These are phyloP conservation scores for Romanogobio albipinnatus DNA, from an alignment of 2,113 vertebrate genomes.

Conservation along the genomic window DNA sequence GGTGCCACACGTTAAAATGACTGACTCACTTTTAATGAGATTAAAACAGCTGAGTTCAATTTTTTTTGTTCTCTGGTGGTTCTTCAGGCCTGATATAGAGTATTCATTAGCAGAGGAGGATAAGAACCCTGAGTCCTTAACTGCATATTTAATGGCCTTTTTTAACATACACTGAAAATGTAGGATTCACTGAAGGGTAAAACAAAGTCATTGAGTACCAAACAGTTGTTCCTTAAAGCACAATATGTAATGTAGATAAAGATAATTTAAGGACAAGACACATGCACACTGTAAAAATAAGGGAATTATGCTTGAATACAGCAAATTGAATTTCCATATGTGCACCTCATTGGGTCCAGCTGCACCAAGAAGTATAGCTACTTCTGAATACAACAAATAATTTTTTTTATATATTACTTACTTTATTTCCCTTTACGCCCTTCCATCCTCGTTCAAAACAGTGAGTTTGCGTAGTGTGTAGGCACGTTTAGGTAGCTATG, in stretches of 20 bases:
- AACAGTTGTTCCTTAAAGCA: neutral
- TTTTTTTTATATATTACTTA: neutral
- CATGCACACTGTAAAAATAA: neutral
- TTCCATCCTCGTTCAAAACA: neutral
- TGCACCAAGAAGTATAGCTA: neutral
- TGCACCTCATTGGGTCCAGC: neutral
- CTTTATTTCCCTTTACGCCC: neutral
- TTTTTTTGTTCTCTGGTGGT: conserved; percentile 25
- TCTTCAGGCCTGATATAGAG: conserved; percentile 16
- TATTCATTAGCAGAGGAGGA: conserved; percentile 38
- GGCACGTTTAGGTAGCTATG: neutral
- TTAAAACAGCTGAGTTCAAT: neutral
- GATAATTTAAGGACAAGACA: neutral
- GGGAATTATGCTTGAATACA: neutral
- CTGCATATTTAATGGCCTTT: conserved; percentile 10
- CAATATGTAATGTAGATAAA: neutral
- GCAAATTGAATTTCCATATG: neutral
- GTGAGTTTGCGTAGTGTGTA: neutral
- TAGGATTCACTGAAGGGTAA: conserved; percentile 9
- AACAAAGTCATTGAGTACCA: conserved; percentile 21
- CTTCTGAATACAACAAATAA: neutral
- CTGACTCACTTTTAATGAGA: conserved; percentile 42
- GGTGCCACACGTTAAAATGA: conserved; percentile 20
- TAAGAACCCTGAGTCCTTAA: conserved; percentile 32
- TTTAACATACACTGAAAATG: conserved; percentile 10